Conservation (phyloP, 2,888 invertebrate genomes). For the Griposia aprilina region DNA sequence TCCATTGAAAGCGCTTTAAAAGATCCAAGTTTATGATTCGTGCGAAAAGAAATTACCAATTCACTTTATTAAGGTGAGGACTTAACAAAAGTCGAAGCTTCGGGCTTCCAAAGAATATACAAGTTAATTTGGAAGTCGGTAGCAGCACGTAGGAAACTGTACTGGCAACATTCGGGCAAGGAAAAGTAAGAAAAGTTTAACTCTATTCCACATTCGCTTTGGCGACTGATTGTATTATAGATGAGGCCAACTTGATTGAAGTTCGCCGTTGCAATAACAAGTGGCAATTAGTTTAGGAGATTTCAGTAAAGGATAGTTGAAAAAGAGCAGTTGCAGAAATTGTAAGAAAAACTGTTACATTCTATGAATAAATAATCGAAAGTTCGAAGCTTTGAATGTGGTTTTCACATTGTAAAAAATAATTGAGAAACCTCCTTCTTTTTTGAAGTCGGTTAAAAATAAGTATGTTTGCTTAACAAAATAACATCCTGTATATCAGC, state of each 20-base stretch:
- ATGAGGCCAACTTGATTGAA: slow-evolving; percentile 18
- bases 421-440: no score
- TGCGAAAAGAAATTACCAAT: slow-evolving; percentile 56
- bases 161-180: slow-evolving; percentile 35
- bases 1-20: slow-evolving; percentile 42
- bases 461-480: no score
- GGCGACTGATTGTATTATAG: slow-evolving; percentile 38
- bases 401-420: no score
- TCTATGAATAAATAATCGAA: background rate
- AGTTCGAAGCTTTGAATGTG: background rate
- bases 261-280: background rate
- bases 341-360: background rate
- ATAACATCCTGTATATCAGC: no score
- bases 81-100: slow-evolving; percentile 35
- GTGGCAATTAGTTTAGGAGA: background rate
- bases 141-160: slow-evolving; percentile 59
- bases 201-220: slow-evolving; percentile 26
- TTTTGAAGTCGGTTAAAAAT: no score
- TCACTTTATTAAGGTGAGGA: slow-evolving; percentile 53
- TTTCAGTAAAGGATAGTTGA: background rate
- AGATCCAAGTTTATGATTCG: slow-evolving; percentile 52
- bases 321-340: background rate
- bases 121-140: slow-evolving; percentile 62
- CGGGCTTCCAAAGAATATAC: slow-evolving; percentile 57
- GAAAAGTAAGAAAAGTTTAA: slow-evolving; percentile 25